Evolutionary conservation across 2,113 vertebrate genomes (phyloP).

Genomic region (Osmerus eperlanus): DNA sequence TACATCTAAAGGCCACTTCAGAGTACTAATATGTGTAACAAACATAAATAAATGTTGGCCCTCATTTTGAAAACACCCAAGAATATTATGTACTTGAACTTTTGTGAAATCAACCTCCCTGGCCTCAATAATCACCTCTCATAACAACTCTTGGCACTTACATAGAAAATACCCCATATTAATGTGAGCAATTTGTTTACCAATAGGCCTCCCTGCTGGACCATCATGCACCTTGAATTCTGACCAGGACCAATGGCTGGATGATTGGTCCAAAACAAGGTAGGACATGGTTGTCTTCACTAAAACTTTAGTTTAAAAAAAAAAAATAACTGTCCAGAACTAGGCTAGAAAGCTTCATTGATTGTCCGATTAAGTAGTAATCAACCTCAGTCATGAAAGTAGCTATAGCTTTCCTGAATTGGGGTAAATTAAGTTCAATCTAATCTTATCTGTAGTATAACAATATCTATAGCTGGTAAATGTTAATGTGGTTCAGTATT

Average conservation of each 20-base stretch:
- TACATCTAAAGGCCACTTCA: too few species aligned
- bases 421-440: background rate
- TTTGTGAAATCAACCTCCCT: too few species aligned
- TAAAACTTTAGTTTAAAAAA: background rate
- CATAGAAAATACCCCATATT: background rate
- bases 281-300: background rate
- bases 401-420: background rate
- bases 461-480: too few species aligned
- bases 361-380: background rate
- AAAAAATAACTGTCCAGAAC: background rate
- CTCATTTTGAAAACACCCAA: background rate
- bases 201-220: background rate
- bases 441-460: too few species aligned
- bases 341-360: background rate
- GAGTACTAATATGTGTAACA: too few species aligned
- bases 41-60: too few species aligned
- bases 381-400: background rate
- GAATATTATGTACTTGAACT: background rate
- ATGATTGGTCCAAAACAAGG: background rate
- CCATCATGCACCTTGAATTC: background rate
- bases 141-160: conserved; percentile 2
- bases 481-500: too few species aligned
- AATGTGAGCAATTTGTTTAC: conserved; percentile 5
- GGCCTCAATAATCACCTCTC: background rate
- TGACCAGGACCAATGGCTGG: background rate